Evolutionary conservation across 1,140 invertebrate species (phyloP).

Genomic region (Drosophila tristis): DNA sequence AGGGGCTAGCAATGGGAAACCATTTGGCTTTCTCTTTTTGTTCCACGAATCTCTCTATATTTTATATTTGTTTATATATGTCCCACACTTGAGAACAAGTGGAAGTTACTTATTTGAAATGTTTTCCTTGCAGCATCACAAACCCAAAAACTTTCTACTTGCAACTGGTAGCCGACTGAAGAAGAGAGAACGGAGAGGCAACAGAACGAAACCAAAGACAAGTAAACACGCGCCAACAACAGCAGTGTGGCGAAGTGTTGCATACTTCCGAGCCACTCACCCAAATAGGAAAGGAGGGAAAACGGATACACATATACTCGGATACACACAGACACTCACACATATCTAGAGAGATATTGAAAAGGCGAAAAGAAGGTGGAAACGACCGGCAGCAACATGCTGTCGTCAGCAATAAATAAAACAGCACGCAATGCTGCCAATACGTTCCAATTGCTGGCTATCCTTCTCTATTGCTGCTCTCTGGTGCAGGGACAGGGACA

Average conservation of each 20-base stretch:
- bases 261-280: conserved; percentile 50
- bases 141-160: conserved; percentile 28
- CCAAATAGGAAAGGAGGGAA: conserved; percentile 11
- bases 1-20: conserved; percentile 41
- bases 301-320: no score
- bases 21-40: conserved; percentile 21
- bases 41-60: neutral
- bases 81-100: conserved; percentile 51
- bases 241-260: conserved; percentile 43
- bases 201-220: conserved; percentile 25
- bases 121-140: conserved; percentile 62
- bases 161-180: conserved; percentile 34
- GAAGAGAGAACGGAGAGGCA: conserved; percentile 12
- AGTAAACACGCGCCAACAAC: conserved; percentile 20
- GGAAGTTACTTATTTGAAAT: conserved; percentile 46
- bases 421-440: conserved; percentile 60
- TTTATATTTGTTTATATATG: neutral
- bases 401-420: conserved; percentile 64
- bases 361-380: neutral
- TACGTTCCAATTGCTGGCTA: conserved; percentile 67
- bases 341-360: neutral
- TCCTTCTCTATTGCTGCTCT: conserved; percentile 63
- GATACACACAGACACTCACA: conserved; percentile 31
- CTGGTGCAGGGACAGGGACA: conserved; percentile 60
- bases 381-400: conserved; percentile 55